Evolutionary conservation across 2,113 vertebrate species (phyloP), one percentile per base, ranked within the genome.

Genomic region (Gambusia affinis): DNA sequence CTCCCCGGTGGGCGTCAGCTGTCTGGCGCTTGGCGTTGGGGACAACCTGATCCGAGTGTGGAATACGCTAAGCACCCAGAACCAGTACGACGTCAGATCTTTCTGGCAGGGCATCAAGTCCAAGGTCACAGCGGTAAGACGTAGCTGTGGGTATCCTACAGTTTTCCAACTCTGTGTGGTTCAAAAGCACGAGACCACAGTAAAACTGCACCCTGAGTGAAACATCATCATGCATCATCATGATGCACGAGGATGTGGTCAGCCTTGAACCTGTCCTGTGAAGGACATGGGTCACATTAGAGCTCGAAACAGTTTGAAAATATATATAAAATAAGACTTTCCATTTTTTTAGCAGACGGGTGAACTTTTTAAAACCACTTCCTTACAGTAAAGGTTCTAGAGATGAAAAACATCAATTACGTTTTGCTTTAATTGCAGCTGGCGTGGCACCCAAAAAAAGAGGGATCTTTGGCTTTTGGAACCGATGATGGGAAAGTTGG

Each of bases 401-500:
- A 44, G 42, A 44, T 54, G 22, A 22, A 22, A 54, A n/a, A 57
- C 24, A 2, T 54, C 1, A n/a, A 57, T 24, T 24, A 24, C 0
- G n/a, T 57, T 60, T 10, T 12, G 27, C 8, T 81, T 24, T 69
- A 62, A 3, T 79, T 87, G 11, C 85, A 99, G 98, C 88, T 99
- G 51, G 95, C 95, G 1, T 99, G 98, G 98, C 98, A 99, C 81
- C 96, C 96, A 7, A 67, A 87, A 14, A 98, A 95, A 88, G 98
- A 99, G 86, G 96, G 96, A 29, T 94, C 92, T 24, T 88, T 99
- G 87, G 95, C 97, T 4, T 99, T 99, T 81, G 98, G 98, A 72
- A 99, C 98, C 0, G 98, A 99, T 15, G 98, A 99, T 8, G 98
- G 98, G 4, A 99, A 99, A 95, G 98, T 99, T 61, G 98, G 97